A percentile compares a stretch with the other conserved stretches of the same genome.
phyloP scores from a whole-genome alignment of 2,888 invertebrate species.

The Campopleginae sp. region DNA sequence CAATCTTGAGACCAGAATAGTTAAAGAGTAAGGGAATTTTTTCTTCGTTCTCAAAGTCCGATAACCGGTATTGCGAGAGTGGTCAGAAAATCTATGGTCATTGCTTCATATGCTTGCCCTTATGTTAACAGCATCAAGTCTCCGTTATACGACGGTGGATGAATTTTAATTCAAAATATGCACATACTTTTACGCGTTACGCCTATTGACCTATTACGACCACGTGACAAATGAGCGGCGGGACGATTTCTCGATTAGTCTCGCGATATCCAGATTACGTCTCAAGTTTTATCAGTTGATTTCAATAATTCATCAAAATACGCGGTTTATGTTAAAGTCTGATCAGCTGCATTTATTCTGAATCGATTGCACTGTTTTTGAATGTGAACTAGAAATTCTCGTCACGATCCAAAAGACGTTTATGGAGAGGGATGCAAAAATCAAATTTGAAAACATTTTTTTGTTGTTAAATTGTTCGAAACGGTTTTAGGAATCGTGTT shows the following conservation, averaged over 20 bases:
- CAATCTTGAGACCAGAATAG: constrained; percentile 1
- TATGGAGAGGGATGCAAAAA: background rate
- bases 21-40: constrained; percentile 38
- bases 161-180: constrained; percentile 57
- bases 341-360: background rate
- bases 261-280: constrained; percentile 2
- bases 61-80: constrained; percentile 58
- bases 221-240: background rate
- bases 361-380: background rate
- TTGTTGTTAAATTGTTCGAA: too few relatives aligned
- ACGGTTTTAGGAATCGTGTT: too few relatives aligned
- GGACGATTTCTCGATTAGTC: constrained; percentile 7
- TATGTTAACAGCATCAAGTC: constrained; percentile 15
- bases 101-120: constrained; percentile 17
- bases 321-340: background rate
- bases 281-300: background rate
- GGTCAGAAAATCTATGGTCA: constrained; percentile 29
- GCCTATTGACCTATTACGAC: constrained; percentile 56
- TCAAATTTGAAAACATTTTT: background rate
- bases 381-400: background rate
- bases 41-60: constrained; percentile 47
- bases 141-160: constrained; percentile 46
- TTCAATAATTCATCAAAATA: background rate
- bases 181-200: constrained; percentile 3
- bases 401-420: background rate